phyloP scores from a whole-genome alignment of 2,797 vertebrate species.

The Coendou prehensilis region DNA sequence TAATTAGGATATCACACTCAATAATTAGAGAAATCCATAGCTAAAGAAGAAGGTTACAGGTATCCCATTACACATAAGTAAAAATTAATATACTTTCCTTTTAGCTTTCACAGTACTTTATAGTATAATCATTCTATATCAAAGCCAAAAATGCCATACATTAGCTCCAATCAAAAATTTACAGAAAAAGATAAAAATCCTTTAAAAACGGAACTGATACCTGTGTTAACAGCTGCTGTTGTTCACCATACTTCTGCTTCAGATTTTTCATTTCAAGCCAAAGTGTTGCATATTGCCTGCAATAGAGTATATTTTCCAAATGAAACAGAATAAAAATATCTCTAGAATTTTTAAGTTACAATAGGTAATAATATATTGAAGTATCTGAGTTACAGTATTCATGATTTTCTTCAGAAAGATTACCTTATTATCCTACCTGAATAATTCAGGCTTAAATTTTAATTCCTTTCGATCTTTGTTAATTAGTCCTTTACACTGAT shows the following conservation, averaged over 20 bases:
- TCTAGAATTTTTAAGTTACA: slow-evolving; percentile 24
- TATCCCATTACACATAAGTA: not conserved
- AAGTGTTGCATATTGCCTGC: slow-evolving; percentile 87
- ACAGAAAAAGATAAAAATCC: slow-evolving; percentile 80
- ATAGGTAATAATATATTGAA: not conserved
- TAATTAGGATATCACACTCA: slow-evolving; percentile 64
- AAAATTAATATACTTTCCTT: not conserved
- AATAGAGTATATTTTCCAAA: slow-evolving; percentile 85
- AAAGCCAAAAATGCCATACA: slow-evolving; percentile 78
- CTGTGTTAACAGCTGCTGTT: slow-evolving; percentile 89
- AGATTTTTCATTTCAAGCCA: slow-evolving; percentile 87
- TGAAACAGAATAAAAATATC: slow-evolving; percentile 73
- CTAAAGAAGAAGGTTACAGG: not conserved
- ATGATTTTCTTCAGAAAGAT: not conserved
- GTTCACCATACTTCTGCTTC: slow-evolving; percentile 88
- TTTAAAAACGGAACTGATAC: slow-evolving; percentile 84
- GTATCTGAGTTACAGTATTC: not conserved
- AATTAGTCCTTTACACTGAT: not conserved
- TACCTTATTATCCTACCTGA: not conserved
- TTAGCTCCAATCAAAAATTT: slow-evolving; percentile 65
- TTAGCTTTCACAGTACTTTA: not conserved
- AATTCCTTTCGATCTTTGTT: not conserved
- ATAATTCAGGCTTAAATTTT: not conserved
- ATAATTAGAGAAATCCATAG: not conserved
- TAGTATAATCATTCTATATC: slow-evolving; percentile 69